phyloP scores from a whole-genome alignment of 2,888 invertebrate species.

The Ormia ochracea region DNA sequence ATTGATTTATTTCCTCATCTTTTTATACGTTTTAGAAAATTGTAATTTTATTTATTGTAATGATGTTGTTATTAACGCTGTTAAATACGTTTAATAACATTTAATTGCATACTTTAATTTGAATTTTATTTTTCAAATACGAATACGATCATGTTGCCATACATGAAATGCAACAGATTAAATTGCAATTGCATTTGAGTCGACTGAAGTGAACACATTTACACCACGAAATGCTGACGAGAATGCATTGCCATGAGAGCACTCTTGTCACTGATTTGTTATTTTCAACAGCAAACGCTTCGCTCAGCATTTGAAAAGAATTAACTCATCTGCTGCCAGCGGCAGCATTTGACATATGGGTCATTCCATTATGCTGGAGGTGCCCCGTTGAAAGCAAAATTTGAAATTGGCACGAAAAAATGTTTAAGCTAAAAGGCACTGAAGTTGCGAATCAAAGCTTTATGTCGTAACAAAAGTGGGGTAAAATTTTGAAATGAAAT shows the following conservation, averaged over 20 bases:
- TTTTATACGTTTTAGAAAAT: constrained; percentile 4
- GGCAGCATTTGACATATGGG: background rate
- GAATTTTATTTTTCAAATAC: constrained; percentile 19
- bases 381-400: too few relatives aligned
- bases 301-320: background rate
- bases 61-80: constrained; percentile 8
- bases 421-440: too few relatives aligned
- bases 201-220: constrained; percentile 5
- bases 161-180: constrained; percentile 34
- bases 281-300: background rate
- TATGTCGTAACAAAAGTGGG: too few relatives aligned
- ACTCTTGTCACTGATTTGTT: background rate
- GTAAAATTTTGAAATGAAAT: too few relatives aligned
- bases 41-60: constrained; percentile 8
- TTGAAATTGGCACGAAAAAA: too few relatives aligned
- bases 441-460: too few relatives aligned
- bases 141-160: constrained; percentile 50
- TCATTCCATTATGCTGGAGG: too few relatives aligned
- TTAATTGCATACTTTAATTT: constrained; percentile 47
- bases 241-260: constrained; percentile 36
- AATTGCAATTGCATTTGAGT: constrained; percentile 32
- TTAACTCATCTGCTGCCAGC: background rate
- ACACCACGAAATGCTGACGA: background rate
- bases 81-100: constrained; percentile 24
- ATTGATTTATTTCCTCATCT: background rate